Evolutionary conservation across 1,140 invertebrate species (phyloP).

Genomic region (Drosophila willistoni): DNA sequence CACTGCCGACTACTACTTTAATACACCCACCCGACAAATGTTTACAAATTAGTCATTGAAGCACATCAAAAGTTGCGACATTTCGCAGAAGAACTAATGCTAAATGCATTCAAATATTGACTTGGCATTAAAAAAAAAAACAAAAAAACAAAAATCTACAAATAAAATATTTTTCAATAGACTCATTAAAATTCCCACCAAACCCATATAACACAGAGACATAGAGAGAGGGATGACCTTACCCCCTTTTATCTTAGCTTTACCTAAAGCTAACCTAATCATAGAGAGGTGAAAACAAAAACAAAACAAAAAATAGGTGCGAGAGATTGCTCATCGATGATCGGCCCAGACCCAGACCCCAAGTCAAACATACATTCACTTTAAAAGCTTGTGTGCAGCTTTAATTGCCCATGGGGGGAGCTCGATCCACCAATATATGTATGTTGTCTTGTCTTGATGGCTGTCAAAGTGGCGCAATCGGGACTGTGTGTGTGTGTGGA

Average conservation of each 20-base stretch:
- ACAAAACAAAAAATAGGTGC: conserved; percentile 9
- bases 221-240: conserved; percentile 8
- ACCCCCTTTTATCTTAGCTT: conserved; percentile 9
- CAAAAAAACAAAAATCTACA: not conserved
- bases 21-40: not conserved
- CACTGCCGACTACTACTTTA: not conserved
- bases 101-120: conserved; percentile 41
- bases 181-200: conserved; percentile 12
- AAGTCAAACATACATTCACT: conserved; percentile 54
- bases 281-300: conserved; percentile 28
- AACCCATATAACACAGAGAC: not conserved
- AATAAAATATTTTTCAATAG: not conserved
- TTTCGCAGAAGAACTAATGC: not conserved
- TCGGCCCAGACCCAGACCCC: conserved; percentile 9
- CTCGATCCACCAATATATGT: conserved; percentile 31
- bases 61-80: not conserved
- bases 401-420: conserved; percentile 70
- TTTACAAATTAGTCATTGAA: conserved; percentile 5
- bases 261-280: conserved; percentile 66
- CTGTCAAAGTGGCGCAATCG: conserved; percentile 52
- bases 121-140: conserved; percentile 15
- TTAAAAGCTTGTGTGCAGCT: conserved; percentile 69
- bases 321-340: conserved; percentile 40
- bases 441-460: conserved; percentile 29
- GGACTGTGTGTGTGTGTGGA: conserved; percentile 21